Base-by-base conservation (phyloP, 2,888 invertebrate species). In the Amorpha juglandis region DNA sequence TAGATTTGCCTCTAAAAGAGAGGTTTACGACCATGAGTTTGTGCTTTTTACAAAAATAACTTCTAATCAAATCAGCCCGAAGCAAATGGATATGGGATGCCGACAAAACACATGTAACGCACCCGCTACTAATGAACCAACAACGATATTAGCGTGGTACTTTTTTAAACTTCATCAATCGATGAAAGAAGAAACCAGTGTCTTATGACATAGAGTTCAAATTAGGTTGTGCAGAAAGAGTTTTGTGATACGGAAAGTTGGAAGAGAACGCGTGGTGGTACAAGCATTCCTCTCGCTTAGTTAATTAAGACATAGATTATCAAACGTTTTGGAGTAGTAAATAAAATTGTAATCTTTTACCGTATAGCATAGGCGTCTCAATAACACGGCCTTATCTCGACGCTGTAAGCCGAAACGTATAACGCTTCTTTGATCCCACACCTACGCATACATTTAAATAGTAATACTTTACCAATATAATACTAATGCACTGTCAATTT, bases 281-380 rank as follows among this genome's bases (percentile, higher is more conserved):
- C 81, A 71, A 74, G 83, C 77, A 74, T 78, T 81, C 81, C 87
- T 86, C 89, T 87, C 89, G 90, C 89, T 90, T 84, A 84, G 91
- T 92, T 93, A 93, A 93, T 93, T 92, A 93, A 93, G 93, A 93
- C 92, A 91, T 92, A 91, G 89, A 91, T 92, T 92, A 93, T 92
- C 91, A 87, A 92, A 89, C 90, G 90, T 88, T 91, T 91, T 88
- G 81, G 87, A 85, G 92, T 84, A 90, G 92, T 92, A 92, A 93
- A 93, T 92, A 92, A 92, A 93, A 89, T 84, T 87, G 83, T 91
- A 91, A 93, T 92, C 92, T 92, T 81, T 58, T 81, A 83, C 84
- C 77, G 82, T 87, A 86, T 83, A 83, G 84, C 79, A 87, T 81
- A 90, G 91, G 91, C 92, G 92, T 91, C 92, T 90, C 83, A 69